These are phyloP conservation scores for Phoebastria nigripes DNA, from an alignment of 2,797 vertebrate species.

Conservation along the genomic window DNA sequence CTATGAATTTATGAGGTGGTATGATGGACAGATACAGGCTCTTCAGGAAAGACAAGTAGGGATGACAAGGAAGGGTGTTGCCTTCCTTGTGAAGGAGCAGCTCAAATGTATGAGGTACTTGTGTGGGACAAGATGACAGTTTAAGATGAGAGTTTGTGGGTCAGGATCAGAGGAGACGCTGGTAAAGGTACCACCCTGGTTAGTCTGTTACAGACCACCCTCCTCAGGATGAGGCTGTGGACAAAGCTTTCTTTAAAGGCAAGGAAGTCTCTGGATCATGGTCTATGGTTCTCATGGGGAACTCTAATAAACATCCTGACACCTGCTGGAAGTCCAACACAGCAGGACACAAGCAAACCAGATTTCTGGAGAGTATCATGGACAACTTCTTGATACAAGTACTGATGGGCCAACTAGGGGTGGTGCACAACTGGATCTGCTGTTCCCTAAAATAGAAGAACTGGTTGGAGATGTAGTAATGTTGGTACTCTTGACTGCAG, in stretches of 20 bases:
- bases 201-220: background rate
- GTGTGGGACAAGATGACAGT: background rate
- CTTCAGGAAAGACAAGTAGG: background rate
- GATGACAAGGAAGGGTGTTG: background rate
- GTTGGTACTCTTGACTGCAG: background rate
- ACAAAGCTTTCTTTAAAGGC: background rate
- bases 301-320: background rate
- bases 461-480: background rate
- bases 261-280: background rate
- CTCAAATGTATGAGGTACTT: background rate
- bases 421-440: background rate
- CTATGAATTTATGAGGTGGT: background rate
- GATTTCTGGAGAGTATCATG: background rate
- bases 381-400: background rate
- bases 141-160: background rate
- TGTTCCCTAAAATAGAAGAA: background rate
- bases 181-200: background rate
- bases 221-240: background rate
- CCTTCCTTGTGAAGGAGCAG: background rate
- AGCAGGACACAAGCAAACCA: background rate
- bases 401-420: background rate
- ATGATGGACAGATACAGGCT: background rate
- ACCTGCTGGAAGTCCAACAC: background rate
- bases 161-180: background rate
- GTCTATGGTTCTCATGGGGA: background rate